Base-by-base conservation (phyloP, 2,113 vertebrate genomes). In the Dendropsophus ebraccatus region DNA sequence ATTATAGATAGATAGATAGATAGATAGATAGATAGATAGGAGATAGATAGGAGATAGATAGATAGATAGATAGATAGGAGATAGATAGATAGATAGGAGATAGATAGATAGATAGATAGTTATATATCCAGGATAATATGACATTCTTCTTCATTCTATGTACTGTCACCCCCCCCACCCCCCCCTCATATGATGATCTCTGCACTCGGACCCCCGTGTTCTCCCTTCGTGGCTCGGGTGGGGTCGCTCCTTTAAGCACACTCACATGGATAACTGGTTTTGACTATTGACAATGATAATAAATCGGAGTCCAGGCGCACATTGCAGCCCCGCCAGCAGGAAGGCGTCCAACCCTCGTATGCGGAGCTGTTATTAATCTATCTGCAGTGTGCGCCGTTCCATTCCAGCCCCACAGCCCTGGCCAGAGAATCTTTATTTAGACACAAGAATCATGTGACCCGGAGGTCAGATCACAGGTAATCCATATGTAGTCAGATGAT, bases 351-450 rank as follows among this genome's bases (percentile, higher is more conserved):
- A 54, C 56, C 81, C 28, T 83, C 65, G 19, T 49, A 21, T 32
- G 50, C 60, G 14, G 58, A 70, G 80, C 80, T 82, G 81, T 83
- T 83, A 83, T 83, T 83, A 72, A 83, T 83, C 81, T 83, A 70
- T 82, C 60, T 54, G 67, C 65, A 14, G 25, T n/a, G 45, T 32
- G 35, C n/a, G n/a, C n/a, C n/a, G n/a, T 70, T 82, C 70, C 62
- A 81, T 70, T 72, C 81, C 81, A 65, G 32, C 47, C 47, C 35
- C 62, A 32, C 12, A 16, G 47, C 30, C 60, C 21, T 0, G 56
- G 54, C 78, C 49, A 77, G 19, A 56, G 56, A 62, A 28, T 30
- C 21, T 80, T 62, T 32, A 60, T 80, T 25, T 62, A 80, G 75
- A n/a, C 76, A 50, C 76, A 13, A 41, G 32, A 30, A 77, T 56